These are phyloP conservation scores for Ischnus inquisitorius DNA, from an alignment of 2,888 invertebrate genomes.

Conservation along the genomic window DNA sequence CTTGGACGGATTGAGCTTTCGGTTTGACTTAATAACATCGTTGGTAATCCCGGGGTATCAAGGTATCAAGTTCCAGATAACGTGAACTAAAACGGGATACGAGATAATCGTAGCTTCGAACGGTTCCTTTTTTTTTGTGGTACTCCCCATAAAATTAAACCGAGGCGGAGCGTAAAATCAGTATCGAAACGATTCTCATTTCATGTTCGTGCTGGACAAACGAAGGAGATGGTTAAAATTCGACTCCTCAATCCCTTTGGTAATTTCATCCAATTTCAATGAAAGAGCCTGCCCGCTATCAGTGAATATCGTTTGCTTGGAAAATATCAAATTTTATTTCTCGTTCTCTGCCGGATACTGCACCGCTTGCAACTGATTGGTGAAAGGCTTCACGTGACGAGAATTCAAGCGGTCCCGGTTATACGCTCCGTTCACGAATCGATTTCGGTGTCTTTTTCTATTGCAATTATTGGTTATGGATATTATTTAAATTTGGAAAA, in stretches of 20 bases:
- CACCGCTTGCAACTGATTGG: background rate
- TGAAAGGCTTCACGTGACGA: slow-evolving; percentile 24
- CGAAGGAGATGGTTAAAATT: background rate
- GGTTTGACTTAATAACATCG: background rate
- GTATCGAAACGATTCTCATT: background rate
- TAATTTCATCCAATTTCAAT: slow-evolving; percentile 17
- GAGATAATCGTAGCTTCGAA: background rate
- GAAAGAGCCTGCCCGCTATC: background rate
- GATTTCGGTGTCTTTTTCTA: background rate
- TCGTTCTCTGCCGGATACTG: background rate
- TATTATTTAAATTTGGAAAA: slow-evolving; percentile 5
- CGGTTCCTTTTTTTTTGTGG: background rate
- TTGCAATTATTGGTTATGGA: slow-evolving; percentile 3
- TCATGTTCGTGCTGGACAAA: too few species aligned
- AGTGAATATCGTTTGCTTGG: slow-evolving; percentile 12
- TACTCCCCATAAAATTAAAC: background rate
- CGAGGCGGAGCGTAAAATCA: background rate
- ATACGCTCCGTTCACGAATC: background rate
- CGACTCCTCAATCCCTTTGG: background rate
- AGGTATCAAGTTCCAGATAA: background rate
- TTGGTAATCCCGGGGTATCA: background rate
- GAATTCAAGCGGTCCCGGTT: background rate
- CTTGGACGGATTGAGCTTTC: background rate
- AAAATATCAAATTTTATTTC: slow-evolving; percentile 24
- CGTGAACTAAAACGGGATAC: background rate